Conservation (phyloP, 2,888 invertebrate genomes). For the Euplexia lucipara region DNA sequence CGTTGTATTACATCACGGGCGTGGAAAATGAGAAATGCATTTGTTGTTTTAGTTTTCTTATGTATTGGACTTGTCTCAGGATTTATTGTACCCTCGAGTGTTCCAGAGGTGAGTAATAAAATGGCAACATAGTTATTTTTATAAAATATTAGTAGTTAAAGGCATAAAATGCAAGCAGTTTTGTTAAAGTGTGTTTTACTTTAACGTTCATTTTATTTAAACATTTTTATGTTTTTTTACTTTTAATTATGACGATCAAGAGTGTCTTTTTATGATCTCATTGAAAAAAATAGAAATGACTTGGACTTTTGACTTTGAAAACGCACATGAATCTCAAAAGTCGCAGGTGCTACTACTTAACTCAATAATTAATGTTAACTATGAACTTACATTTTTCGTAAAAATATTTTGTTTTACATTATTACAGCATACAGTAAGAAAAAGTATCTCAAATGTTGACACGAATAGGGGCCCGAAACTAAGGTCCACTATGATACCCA, state of each 20-base stretch:
- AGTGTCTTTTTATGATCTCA: no score
- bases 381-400: neutral
- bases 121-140: conserved; percentile 23
- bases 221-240: neutral
- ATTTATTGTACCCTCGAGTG: conserved; percentile 74
- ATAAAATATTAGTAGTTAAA: neutral
- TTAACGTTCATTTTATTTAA: neutral
- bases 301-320: no score
- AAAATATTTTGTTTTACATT: neutral
- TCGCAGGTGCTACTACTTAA: no score
- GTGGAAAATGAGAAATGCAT: conserved; percentile 76
- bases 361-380: neutral
- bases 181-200: neutral
- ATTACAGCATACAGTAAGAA: conserved; percentile 17
- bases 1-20: conserved; percentile 40
- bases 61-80: conserved; percentile 75
- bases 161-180: conserved; percentile 3
- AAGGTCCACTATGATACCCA: neutral
- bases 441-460: neutral
- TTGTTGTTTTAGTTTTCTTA: conserved; percentile 76
- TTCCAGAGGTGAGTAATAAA: conserved; percentile 75
- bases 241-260: no score
- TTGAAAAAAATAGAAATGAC: no score
- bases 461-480: neutral
- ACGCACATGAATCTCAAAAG: no score